phyloP scores from a whole-genome alignment of 2,888 invertebrate genomes.

The Gastracanthus pulcherrimus region DNA sequence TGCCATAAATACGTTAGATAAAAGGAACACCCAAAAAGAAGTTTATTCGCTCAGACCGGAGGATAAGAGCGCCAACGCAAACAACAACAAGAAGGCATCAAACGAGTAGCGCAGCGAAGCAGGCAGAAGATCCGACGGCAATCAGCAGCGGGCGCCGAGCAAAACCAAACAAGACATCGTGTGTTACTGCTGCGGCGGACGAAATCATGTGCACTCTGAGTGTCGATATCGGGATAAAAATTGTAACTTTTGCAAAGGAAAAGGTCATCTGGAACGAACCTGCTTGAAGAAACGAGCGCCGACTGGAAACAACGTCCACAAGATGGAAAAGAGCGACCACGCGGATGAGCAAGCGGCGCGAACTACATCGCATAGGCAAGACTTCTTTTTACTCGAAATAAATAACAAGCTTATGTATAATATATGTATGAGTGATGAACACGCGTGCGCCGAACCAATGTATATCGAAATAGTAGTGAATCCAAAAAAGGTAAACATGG shows the following conservation, averaged over 20 bases:
- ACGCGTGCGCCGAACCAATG: conserved; percentile 43
- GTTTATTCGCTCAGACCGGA: conserved; percentile 56
- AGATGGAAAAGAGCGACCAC: neutral
- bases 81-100: conserved; percentile 38
- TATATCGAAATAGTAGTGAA: conserved; percentile 41
- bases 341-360: neutral
- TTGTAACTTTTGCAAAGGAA: conserved; percentile 29
- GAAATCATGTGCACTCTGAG: conserved; percentile 33
- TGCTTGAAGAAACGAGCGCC: conserved; percentile 8
- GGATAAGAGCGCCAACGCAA: conserved; percentile 43
- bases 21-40: neutral
- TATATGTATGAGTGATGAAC: neutral
- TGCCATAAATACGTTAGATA: neutral
- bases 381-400: neutral
- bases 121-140: neutral
- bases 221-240: conserved; percentile 26
- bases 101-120: neutral
- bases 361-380: neutral
- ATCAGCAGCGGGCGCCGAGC: neutral
- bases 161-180: neutral
- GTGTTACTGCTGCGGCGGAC: conserved; percentile 52
- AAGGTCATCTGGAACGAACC: conserved; percentile 36
- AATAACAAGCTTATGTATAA: neutral
- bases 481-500: conserved; percentile 13
- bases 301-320: neutral